Conservation (phyloP, 2,888 invertebrate species). For the Drosophila kuntzei region DNA sequence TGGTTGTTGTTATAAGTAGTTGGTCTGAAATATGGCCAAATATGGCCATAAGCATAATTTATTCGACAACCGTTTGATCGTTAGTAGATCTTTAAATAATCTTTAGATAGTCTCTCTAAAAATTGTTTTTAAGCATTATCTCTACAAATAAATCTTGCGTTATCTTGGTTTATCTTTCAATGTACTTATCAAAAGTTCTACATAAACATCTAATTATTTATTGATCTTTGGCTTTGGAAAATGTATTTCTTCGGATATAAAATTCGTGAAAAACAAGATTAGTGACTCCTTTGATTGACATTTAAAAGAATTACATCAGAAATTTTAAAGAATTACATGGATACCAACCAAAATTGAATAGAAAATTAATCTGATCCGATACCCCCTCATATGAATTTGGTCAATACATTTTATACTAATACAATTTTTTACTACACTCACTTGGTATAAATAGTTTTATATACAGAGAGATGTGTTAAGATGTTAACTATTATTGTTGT, state of each 20-base stretch:
- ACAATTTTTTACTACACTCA: neutral
- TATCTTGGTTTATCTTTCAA: no score
- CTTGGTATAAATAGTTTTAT: neutral
- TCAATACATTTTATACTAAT: neutral
- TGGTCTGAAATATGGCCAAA: neutral
- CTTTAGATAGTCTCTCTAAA: neutral
- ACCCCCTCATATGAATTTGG: neutral
- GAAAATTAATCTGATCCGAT: neutral
- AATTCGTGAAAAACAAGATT: neutral
- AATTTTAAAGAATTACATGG: neutral
- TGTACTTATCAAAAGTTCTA: neutral
- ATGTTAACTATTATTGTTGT: conserved; percentile 5
- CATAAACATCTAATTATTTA: neutral
- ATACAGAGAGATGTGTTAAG: neutral
- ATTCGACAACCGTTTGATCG: neutral
- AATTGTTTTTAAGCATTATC: no score
- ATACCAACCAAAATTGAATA: neutral
- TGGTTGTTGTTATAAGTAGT: neutral
- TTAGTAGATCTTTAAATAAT: neutral
- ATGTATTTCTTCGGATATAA: neutral
- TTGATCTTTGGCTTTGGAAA: neutral
- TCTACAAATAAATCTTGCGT: neutral
- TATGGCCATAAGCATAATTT: neutral
- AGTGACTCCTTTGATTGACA: neutral
- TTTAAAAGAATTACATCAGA: neutral